Evolutionary conservation across 2,797 vertebrate species (phyloP).

Genomic region (Taenioides sp.): DNA sequence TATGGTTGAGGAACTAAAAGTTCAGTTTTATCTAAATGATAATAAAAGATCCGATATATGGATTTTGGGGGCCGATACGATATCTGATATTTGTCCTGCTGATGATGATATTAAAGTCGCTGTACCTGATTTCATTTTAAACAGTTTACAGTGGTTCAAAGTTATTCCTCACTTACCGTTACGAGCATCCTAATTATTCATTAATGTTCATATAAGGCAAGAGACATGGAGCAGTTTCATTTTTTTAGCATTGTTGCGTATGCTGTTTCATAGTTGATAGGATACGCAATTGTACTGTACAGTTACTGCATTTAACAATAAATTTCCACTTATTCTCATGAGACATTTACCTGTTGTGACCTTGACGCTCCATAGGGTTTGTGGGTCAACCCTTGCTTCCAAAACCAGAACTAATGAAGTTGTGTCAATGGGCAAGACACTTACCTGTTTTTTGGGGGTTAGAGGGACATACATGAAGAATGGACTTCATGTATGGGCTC

Average conservation of each 20-base stretch:
- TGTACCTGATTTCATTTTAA: too few relatives aligned
- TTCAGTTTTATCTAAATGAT: constrained; percentile 84
- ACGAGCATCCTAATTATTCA: too few relatives aligned
- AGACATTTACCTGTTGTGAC: background rate
- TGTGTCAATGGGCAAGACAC: too few relatives aligned
- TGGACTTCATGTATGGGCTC: too few relatives aligned
- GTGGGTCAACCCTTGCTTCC: too few relatives aligned
- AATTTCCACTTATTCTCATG: background rate
- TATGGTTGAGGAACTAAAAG: constrained; percentile 30
- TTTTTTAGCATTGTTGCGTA: too few relatives aligned
- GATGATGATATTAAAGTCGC: background rate
- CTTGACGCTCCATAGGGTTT: too few relatives aligned
- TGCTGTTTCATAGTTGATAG: background rate
- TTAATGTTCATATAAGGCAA: background rate
- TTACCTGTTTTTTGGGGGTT: background rate
- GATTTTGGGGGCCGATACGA: too few relatives aligned
- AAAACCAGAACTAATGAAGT: too few relatives aligned
- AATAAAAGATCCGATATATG: constrained; percentile 56
- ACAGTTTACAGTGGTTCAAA: too few relatives aligned
- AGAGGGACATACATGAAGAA: background rate
- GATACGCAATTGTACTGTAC: background rate
- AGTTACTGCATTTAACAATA: background rate
- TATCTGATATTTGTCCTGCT: too few relatives aligned
- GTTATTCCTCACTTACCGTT: too few relatives aligned
- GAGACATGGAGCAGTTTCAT: background rate